Base-by-base conservation (phyloP, 2,888 invertebrate genomes). In the Hirtodrosophila confusa region DNA sequence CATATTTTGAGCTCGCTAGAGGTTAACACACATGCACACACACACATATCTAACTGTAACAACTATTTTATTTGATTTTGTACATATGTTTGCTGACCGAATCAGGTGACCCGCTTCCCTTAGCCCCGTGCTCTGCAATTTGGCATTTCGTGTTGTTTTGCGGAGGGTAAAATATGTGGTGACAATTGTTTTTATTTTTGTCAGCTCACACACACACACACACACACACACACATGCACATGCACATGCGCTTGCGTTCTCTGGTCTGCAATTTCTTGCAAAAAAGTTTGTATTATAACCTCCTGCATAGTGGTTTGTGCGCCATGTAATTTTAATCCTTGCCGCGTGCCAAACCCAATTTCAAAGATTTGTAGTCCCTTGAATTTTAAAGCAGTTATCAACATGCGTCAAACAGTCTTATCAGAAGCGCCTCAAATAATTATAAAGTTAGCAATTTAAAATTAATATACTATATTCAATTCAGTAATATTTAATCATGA, bases 131-230 rank as follows among this genome's bases (percentile, higher is more conserved):
- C 61, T 58, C 65, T 77, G 78, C 80, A 84, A 84, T 85, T 83
- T 83, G 87, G 62, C 63, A 67, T 64, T 62, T 60, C 36, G 51
- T 62, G 69, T 66, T 72, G 68, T 79, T 86, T 79, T 68, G 68
- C 68, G 58, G 85, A 48, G 75, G 54, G 51, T 55, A 69, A 86
- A 67, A 70, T 84, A 66, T 86, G 87, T 57, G 83, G 85, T 76
- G 87, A 85, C 87, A 87, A 87, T 84, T 87, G 82, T 71, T 80
- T 69, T 61, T 69, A 75, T 75, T 73, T 58, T 64, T 49, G 60
- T 33, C 23, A 54, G 39, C 33, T 47, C 27, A 48, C 45, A 50
- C 37, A 57, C 47, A 58, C 41, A 44, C n/a, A n/a, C n/a, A n/a
- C n/a, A n/a, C n/a, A n/a, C n/a, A n/a, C n/a, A n/a, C n/a, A n/a